Base-by-base conservation (phyloP, 2,888 invertebrate species). In the Tachina lurida region DNA sequence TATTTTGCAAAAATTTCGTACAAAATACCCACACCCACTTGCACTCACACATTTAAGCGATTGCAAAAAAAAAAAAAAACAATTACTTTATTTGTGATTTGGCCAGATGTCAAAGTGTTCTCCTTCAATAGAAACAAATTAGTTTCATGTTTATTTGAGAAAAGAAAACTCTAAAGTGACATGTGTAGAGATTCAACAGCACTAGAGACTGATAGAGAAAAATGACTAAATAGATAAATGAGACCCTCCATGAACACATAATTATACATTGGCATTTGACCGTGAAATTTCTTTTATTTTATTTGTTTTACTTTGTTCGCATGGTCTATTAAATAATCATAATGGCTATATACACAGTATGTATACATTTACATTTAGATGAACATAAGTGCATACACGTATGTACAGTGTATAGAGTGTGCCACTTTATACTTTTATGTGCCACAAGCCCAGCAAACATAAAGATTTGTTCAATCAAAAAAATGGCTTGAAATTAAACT, bases 191-290 rank as follows among this genome's bases (percentile, higher is more conserved):
- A 65, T 13, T 41, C 52, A 71, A 1, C 9, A 62, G n/a, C 10
- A 19, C 15, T 45, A 1, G 31, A 3, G 45, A 12, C 12, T 47
- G 77, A 41, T 56, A 74, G 49, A 75, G 54, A 63, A 43, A 71
- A 45, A 39, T 15, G 9, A 73, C 41, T 71, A 84, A 78, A 67
- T 68, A 52, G 60, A 74, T 84, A 78, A 84, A 67, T 54, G 39
- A 73, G 63, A 71, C 83, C 83, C 83, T 77, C 77, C 31, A 68
- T 73, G 73, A 68, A 13, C 65, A 45, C 60, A 78, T 84, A 84
- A 78, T 84, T 84, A 84, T 41, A 31, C 31, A 78, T 60, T 84
- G 77, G 73, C 31, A 84, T 77, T 77, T 84, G 83, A 84, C 83
- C 78, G 73, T 84, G 83, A 84, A 82, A 54, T 63, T 17, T 31